Conservation (phyloP, 2,888 invertebrate genomes). For the Nomada fucata region DNA sequence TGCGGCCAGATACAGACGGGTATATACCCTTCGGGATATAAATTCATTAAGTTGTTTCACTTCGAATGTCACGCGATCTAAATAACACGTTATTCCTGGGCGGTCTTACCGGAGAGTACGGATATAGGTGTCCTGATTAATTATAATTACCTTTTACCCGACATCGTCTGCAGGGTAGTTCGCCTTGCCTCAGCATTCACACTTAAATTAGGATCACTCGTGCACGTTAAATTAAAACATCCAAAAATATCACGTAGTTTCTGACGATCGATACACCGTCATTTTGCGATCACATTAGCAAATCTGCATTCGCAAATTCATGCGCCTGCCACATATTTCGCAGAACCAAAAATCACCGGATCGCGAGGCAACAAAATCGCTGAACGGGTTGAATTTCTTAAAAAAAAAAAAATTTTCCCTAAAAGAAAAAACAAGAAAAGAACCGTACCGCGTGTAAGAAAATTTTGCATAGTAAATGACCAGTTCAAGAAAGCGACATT, state of each 20-base stretch:
- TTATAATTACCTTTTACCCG: constrained; percentile 71
- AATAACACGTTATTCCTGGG: constrained; percentile 23
- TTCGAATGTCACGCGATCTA: background rate
- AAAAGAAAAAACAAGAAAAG: background rate
- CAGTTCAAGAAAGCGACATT: background rate
- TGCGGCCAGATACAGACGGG: constrained; percentile 3
- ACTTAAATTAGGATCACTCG: constrained; percentile 30
- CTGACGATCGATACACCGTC: constrained; percentile 17
- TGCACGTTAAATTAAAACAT: constrained; percentile 28
- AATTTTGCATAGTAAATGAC: background rate
- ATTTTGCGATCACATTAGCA: constrained; percentile 1
- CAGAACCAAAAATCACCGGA: background rate
- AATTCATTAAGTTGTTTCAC: constrained; percentile 22
- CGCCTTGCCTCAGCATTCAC: constrained; percentile 23
- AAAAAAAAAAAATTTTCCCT: background rate
- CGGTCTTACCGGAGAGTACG: constrained; percentile 29
- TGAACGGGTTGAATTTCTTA: background rate
- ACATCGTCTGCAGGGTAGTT: constrained; percentile 53
- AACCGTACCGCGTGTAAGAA: background rate
- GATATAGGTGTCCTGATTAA: constrained; percentile 50
- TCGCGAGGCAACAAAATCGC: background rate
- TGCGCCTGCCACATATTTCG: background rate
- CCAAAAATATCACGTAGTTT: constrained; percentile 6
- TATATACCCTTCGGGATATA: constrained; percentile 1
- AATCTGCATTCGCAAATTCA: background rate